Evolutionary conservation across 2,797 vertebrate species (phyloP).

Genomic region (Eulemur mongoz): DNA sequence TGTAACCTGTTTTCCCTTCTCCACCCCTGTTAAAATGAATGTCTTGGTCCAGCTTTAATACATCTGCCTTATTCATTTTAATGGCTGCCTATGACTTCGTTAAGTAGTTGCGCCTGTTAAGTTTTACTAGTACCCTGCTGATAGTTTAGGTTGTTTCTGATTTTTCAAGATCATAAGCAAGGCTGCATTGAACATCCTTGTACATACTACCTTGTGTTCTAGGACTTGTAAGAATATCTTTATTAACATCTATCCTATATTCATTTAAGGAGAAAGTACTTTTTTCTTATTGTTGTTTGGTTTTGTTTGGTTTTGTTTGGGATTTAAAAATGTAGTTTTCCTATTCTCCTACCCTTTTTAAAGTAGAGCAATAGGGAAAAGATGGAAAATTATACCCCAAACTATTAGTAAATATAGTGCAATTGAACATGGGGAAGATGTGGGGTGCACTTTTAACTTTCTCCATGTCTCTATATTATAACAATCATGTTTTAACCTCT

Average conservation of each 20-base stretch:
- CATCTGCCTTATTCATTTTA: neutral
- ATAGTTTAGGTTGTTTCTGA: neutral
- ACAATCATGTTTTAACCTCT: neutral
- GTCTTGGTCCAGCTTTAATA: too few relatives aligned
- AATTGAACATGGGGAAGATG: neutral
- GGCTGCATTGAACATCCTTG: neutral
- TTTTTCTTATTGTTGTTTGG: neutral
- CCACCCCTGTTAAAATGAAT: rapidly evolving
- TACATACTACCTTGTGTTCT: neutral
- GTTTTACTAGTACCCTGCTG: neutral
- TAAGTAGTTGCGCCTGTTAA: neutral
- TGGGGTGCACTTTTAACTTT: neutral
- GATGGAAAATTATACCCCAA: neutral
- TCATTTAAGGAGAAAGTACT: neutral
- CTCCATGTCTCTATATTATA: neutral
- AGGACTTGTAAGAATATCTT: neutral
- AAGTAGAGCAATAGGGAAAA: neutral
- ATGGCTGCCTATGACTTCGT: neutral
- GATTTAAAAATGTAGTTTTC: neutral
- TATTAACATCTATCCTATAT: neutral
- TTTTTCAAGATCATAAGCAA: neutral
- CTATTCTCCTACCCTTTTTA: neutral
- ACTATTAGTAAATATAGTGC: neutral
- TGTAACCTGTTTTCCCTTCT: neutral
- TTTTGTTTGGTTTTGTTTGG: neutral